Conservation (phyloP, 2,797 vertebrate species). For the Selene dorsalis region DNA sequence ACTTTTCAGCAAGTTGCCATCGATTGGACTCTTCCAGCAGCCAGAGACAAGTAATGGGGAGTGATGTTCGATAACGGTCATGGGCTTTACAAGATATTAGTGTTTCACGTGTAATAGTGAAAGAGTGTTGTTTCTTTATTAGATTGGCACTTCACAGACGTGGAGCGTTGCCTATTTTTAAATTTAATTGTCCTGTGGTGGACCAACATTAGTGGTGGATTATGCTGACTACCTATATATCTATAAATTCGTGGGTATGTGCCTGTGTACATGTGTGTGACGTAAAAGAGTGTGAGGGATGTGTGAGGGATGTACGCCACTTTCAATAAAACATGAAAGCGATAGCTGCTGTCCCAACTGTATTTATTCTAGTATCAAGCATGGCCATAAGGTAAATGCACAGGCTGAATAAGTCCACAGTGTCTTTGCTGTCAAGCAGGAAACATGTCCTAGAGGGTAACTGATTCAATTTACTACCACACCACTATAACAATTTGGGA, state of each 20-base stretch:
- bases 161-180: constrained; percentile 54
- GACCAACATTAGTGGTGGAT: constrained; percentile 26
- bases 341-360: constrained; percentile 6
- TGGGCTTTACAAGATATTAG: constrained; percentile 58
- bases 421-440: constrained; percentile 6
- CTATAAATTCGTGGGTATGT: background rate
- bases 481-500: constrained; percentile 41
- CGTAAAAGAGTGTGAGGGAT: constrained; percentile 35
- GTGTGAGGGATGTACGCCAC: constrained; percentile 21
- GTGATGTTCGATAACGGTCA: constrained; percentile 55
- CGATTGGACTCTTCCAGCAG: constrained; percentile 45
- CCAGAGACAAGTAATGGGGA: constrained; percentile 51
- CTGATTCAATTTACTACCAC: constrained; percentile 10
- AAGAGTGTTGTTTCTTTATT: constrained; percentile 57
- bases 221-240: constrained; percentile 44
- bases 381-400: background rate
- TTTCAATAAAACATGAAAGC: constrained; percentile 25
- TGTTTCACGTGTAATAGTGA: constrained; percentile 60
- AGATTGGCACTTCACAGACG: constrained; percentile 39
- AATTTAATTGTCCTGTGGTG: constrained; percentile 56
- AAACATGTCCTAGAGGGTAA: constrained; percentile 21
- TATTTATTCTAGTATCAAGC: constrained; percentile 20
- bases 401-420: background rate
- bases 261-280: background rate
- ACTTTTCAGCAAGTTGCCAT: constrained; percentile 66